These are phyloP conservation scores for Bolinopsis microptera DNA, from an alignment of 37 sponge, comb jelly and placozoan species.

Conservation along the genomic window DNA sequence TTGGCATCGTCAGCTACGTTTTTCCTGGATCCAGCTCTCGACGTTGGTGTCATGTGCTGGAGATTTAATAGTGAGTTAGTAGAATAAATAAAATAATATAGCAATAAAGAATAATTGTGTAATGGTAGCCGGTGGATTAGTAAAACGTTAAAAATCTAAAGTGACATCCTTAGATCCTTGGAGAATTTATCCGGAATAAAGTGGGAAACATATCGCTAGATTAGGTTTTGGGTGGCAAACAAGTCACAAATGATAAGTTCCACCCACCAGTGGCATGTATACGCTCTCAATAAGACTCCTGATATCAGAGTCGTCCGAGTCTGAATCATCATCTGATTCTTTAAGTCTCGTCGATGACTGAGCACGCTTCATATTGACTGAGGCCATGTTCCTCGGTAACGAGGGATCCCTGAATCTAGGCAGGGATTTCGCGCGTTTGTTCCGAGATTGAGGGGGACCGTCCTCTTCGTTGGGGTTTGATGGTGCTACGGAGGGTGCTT, in stretches of 20 bases:
- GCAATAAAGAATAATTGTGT: no score
- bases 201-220: no score
- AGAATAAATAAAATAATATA: background rate
- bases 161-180: no score
- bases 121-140: no score
- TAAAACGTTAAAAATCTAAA: no score
- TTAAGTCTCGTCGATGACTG: background rate
- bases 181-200: no score
- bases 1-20: slow-evolving; percentile 51
- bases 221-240: no score
- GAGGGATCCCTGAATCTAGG: slow-evolving; percentile 43
- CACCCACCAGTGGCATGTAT: slow-evolving; percentile 61
- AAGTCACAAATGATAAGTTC: background rate
- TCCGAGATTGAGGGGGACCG: background rate
- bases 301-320: slow-evolving; percentile 27
- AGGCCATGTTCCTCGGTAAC: slow-evolving; percentile 44
- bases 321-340: background rate
- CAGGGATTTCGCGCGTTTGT: slow-evolving; percentile 38
- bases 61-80: background rate
- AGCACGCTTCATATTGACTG: slow-evolving; percentile 18
- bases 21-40: background rate
- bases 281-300: slow-evolving; percentile 65
- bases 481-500: background rate
- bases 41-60: slow-evolving; percentile 39
- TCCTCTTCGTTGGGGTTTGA: background rate